Conservation (phyloP, 1,140 invertebrate genomes). For the Cylas formicarius region DNA sequence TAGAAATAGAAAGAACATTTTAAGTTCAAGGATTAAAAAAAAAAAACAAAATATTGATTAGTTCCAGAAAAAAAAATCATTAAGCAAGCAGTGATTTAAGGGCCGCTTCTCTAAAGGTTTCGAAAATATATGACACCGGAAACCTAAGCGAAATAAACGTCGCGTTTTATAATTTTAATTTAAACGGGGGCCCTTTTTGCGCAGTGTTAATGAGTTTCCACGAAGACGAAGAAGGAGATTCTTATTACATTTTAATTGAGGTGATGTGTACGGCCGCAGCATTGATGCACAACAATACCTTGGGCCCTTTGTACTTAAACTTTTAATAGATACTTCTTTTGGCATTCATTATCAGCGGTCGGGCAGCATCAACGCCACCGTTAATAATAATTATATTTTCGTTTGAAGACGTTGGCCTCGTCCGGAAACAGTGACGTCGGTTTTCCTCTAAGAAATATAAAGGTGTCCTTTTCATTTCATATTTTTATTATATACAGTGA, state of each 20-base stretch:
- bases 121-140: too few relatives aligned
- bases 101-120: too few relatives aligned
- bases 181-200: slow-evolving; percentile 31
- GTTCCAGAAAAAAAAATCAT: too few relatives aligned
- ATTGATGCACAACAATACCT: slow-evolving; percentile 39
- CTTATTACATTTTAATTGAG: slow-evolving; percentile 44
- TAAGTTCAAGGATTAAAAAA: too few relatives aligned
- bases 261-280: slow-evolving; percentile 38
- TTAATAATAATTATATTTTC: slow-evolving; percentile 39
- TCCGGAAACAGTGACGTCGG: background rate
- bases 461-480: too few relatives aligned
- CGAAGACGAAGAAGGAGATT: slow-evolving; percentile 31
- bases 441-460: background rate
- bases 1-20: too few relatives aligned
- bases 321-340: slow-evolving; percentile 44
- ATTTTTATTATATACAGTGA: too few relatives aligned
- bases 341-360: slow-evolving; percentile 41
- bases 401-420: slow-evolving; percentile 17
- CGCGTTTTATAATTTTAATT: slow-evolving; percentile 38
- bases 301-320: slow-evolving; percentile 37
- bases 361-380: slow-evolving; percentile 11
- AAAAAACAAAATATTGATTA: too few relatives aligned
- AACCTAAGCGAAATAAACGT: too few relatives aligned
- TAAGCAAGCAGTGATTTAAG: too few relatives aligned
- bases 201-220: slow-evolving; percentile 40